Evolutionary conservation across 2,113 vertebrate genomes (phyloP).

Genomic region (Piaya cayana): DNA sequence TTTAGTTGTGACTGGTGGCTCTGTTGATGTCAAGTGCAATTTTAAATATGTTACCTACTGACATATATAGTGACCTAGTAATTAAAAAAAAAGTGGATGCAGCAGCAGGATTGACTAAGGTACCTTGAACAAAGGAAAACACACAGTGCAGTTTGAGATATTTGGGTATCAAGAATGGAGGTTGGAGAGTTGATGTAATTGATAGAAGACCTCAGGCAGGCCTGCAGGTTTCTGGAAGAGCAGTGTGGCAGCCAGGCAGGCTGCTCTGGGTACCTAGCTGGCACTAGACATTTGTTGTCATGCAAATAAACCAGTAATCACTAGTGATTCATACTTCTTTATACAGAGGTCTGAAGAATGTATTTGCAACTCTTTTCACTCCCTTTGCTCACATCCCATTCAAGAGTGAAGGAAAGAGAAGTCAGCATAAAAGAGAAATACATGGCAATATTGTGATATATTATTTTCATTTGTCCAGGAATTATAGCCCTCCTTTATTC

Average conservation of each 20-base stretch:
- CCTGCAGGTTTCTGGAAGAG: neutral
- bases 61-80: neutral
- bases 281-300: neutral
- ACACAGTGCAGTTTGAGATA: neutral
- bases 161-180: neutral
- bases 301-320: neutral
- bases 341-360: neutral
- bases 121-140: neutral
- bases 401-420: neutral
- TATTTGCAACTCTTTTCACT: neutral
- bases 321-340: neutral
- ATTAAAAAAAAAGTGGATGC: neutral
- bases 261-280: neutral
- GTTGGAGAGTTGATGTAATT: neutral
- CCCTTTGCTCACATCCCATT: neutral
- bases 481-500: neutral
- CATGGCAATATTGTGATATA: neutral
- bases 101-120: neutral
- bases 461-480: conserved; percentile 1
- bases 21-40: neutral
- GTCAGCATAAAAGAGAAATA: neutral
- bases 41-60: neutral
- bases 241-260: neutral
- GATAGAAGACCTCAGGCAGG: neutral
- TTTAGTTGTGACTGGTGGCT: neutral